Percentiles rank a stretch among this genome's conserved stretches.
Conservation (phyloP, 2,888 invertebrate genomes). For the Dynastes maya region DNA sequence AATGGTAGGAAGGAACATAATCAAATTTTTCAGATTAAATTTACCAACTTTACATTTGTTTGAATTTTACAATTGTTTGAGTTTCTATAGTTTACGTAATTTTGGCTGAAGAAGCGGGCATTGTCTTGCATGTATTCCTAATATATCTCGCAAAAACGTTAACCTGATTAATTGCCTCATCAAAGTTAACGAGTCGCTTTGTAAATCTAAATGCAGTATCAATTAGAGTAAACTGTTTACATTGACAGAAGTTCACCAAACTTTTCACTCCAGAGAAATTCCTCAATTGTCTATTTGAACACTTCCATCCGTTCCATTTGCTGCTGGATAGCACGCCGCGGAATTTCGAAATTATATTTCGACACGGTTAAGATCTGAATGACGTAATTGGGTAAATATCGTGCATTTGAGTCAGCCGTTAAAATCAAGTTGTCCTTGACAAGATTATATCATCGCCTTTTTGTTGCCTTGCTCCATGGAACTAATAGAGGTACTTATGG, state of each 20-base stretch:
- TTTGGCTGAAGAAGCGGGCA: not conserved
- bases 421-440: conserved; percentile 48
- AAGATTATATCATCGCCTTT: conserved; percentile 49
- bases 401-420: conserved; percentile 45
- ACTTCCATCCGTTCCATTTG: not conserved
- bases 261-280: conserved; percentile 7
- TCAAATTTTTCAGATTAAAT: too few species aligned
- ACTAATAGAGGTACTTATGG: conserved; percentile 21
- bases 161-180: conserved; percentile 11
- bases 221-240: conserved; percentile 1
- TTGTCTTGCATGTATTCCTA: too few species aligned
- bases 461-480: conserved; percentile 39
- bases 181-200: not conserved
- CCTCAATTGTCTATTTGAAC: conserved; percentile 14
- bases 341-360: conserved; percentile 32
- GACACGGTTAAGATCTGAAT: conserved; percentile 40
- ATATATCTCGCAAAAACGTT: not conserved
- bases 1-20: too few species aligned
- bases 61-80: too few species aligned
- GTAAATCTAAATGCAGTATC: conserved; percentile 17
- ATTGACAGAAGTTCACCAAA: conserved; percentile 1
- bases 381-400: conserved; percentile 49
- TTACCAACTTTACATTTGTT: too few species aligned
- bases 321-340: not conserved
- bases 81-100: too few species aligned